Conservation (phyloP, 1,140 invertebrate genomes). For the Camponotus pennsylvanicus region DNA sequence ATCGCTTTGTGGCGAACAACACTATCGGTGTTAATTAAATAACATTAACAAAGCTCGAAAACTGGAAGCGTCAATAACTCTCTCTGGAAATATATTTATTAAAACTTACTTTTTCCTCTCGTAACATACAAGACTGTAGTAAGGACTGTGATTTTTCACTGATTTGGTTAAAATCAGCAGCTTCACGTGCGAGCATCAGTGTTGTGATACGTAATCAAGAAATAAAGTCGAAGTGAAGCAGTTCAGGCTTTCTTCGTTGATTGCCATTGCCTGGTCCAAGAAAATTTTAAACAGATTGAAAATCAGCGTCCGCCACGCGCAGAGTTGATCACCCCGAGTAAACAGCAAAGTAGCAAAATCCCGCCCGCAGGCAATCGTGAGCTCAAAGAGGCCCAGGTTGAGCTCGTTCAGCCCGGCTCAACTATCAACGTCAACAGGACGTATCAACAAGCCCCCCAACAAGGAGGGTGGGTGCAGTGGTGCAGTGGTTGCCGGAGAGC, state of each 20-base stretch:
- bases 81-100: neutral
- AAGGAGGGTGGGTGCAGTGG: conserved; percentile 80
- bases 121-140: neutral
- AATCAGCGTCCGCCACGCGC: conserved; percentile 23
- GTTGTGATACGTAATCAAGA: conserved; percentile 1
- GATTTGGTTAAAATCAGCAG: conserved; percentile 3
- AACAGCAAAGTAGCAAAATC: conserved; percentile 79
- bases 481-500: conserved; percentile 81
- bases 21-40: neutral
- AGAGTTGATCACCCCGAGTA: conserved; percentile 27
- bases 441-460: conserved; percentile 65
- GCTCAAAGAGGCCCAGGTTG: conserved; percentile 75
- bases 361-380: conserved; percentile 76
- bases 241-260: conserved; percentile 6
- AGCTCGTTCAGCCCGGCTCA: conserved; percentile 75
- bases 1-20: neutral
- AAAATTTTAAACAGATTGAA: conserved; percentile 45
- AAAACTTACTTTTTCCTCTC: neutral
- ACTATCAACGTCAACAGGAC: conserved; percentile 70
- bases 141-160: conserved; percentile 5
- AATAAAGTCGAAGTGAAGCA: conserved; percentile 65
- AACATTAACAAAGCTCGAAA: conserved; percentile 7
- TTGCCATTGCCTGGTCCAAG: conserved; percentile 4
- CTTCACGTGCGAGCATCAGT: conserved; percentile 7
- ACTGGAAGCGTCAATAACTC: neutral